Evolutionary conservation across 2,797 vertebrate species (phyloP), one percentile per base, ranked within the genome.

Genomic region (Acanthornis magna): DNA sequence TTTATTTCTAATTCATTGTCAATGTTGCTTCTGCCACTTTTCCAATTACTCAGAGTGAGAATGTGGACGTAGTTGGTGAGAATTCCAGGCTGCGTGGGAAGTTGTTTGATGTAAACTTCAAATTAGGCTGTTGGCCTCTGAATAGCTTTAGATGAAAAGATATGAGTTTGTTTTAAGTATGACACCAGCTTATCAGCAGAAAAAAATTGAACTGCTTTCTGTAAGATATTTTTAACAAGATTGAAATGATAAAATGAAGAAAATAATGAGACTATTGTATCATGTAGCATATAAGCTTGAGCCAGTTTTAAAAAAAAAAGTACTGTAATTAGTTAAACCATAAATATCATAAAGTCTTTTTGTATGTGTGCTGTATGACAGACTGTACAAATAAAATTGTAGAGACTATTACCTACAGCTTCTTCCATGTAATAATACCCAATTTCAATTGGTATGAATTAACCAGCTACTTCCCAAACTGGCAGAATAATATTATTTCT

Each of bases 401-500:
- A 32, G 34, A 50, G 21, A 18, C 48, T 53, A 5, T 60, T 61
- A 47, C 29, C 70, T 58, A 38, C 53, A n/a, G 12, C 55, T 73
- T 16, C 27, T 53, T 34, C 30, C 26, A 6, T 29, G 15, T 65
- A 63, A 61, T n/a, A 34, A 48, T 29, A 34, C 19, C 18, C 4
- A 3, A 50, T 85, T 92, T 71, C 51, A 42, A 62, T 54, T 66
- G n/a, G 36, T 67, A 40, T 43, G 43, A 83, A 89, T 88, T 91
- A 92, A 88, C 27, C 55, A 70, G 29, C 36, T 91, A 54, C 65
- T 92, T 83, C 73, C 80, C 16, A 60, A 57, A 40, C 75, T 92
- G 81, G 72, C 78, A 92, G 92, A 93, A 73, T 63, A 80, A 53
- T 63, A 29, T 38, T 90, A 36, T 96, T 95, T 93, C 88, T 60